A percentile compares a stretch with the other conserved stretches of the same genome.
These are phyloP conservation scores for Hoplias malabaricus DNA, from an alignment of 2,113 vertebrate species.

Conservation along the genomic window DNA sequence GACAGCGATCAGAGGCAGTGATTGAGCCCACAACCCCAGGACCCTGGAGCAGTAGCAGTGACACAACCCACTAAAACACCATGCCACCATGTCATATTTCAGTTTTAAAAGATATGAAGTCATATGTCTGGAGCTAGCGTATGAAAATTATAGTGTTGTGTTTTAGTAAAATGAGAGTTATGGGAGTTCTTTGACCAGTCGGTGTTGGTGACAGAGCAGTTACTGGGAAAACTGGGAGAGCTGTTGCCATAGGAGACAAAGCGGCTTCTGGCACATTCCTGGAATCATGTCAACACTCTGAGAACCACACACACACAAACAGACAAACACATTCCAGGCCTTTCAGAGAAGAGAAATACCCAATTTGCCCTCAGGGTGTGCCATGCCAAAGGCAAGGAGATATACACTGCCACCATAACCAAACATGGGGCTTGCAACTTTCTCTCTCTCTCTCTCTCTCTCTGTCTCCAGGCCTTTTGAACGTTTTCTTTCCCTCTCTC, in stretches of 20 bases:
- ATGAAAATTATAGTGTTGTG: background rate
- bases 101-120: too few relatives aligned
- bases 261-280: slow-evolving; percentile 18
- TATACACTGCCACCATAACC: slow-evolving; percentile 28
- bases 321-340: slow-evolving; percentile 21
- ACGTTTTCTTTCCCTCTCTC: background rate
- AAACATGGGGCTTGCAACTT: slow-evolving; percentile 30
- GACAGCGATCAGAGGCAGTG: too few relatives aligned
- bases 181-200: background rate
- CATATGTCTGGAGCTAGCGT: background rate
- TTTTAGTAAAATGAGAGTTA: background rate
- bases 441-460: background rate
- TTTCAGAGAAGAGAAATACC: slow-evolving; percentile 13
- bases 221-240: background rate
- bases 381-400: slow-evolving; percentile 19
- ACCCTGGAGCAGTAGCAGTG: too few relatives aligned
- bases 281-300: slow-evolving; percentile 27
- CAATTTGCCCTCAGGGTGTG: slow-evolving; percentile 2
- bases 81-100: too few relatives aligned
- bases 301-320: slow-evolving; percentile 1
- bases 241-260: slow-evolving; percentile 13
- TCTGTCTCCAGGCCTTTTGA: too few relatives aligned
- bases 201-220: background rate
- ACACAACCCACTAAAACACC: too few relatives aligned
- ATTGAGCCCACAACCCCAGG: too few relatives aligned